Evolutionary conservation across 2,888 invertebrate species (phyloP), one percentile per base, ranked within the genome.

Genomic region (Agrilus biguttatus): DNA sequence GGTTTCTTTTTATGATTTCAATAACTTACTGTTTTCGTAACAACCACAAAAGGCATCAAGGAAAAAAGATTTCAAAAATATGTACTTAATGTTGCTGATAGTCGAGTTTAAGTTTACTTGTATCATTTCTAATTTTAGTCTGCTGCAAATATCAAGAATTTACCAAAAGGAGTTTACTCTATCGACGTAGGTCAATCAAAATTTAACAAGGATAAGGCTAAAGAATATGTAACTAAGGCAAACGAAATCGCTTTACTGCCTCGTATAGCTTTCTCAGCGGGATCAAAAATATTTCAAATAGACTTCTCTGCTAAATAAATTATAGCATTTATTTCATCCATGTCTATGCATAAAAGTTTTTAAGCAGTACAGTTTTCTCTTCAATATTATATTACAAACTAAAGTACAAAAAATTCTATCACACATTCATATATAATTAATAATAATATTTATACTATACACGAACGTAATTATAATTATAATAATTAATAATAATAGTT

Each of bases 371-470:
- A 70, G 56, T 40, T 49, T 52, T 50, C 63, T 60, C 57, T 59
- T 56, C 61, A 62, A 50, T 51, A 57, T 52, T 63, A 66, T 67
- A 65, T 71, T 72, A 73, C 70, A 72, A 67, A 66, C 71, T 74
- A 74, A 72, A 66, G 70, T 74, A 74, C 73, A 74, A 75, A 74
- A 73, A 70, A 70, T 68, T 54, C 61, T 65, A 65, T 65, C 63
- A 65, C 64, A 65, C 62, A 62, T 28, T 28, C 28, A 8, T 60
- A 61, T 62, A 64, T 28, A 28, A 23, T 51, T 19, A 19, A 4
- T 48, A 46, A 47, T 50, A 50, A 48, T 14, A 45, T 37, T 36
- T 45, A 46, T 48, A 44, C 46, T 47, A 34, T 42, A 45, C 43
- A 45, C 42, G 39, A 42, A 23, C 23, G 23, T 23, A 23, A 23